Conservation (phyloP, 2,888 invertebrate species). For the Callosobruchus maculatus region DNA sequence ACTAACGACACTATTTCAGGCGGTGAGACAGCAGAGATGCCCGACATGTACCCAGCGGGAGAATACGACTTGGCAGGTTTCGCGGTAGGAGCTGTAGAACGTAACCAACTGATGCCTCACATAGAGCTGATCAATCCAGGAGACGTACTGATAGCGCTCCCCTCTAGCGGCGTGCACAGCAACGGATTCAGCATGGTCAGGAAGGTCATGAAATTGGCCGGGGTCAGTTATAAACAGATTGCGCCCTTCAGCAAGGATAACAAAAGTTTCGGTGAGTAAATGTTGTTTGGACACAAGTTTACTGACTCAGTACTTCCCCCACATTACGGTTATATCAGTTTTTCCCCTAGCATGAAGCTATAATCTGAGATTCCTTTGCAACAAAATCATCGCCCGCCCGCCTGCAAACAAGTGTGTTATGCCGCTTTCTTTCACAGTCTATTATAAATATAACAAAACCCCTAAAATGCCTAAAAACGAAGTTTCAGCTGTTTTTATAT, state of each 20-base stretch:
- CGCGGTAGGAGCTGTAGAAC: slow-evolving; percentile 89
- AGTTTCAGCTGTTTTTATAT: too few relatives aligned
- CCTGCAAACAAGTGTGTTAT: too few relatives aligned
- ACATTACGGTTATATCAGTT: too few relatives aligned
- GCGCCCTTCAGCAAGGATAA: slow-evolving; percentile 69
- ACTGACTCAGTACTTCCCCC: too few relatives aligned
- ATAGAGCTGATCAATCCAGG: slow-evolving; percentile 63
- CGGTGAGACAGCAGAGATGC: slow-evolving; percentile 98
- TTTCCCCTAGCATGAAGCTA: too few relatives aligned
- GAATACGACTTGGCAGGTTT: slow-evolving; percentile 97
- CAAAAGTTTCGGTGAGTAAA: slow-evolving; percentile 64
- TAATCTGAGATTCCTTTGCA: too few relatives aligned
- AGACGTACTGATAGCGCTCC: slow-evolving; percentile 80
- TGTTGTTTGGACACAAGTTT: background rate
- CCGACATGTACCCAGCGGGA: slow-evolving; percentile 81
- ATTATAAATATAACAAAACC: too few relatives aligned
- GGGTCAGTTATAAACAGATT: slow-evolving; percentile 62
- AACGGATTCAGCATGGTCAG: slow-evolving; percentile 91
- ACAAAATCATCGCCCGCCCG: too few relatives aligned
- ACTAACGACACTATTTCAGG: slow-evolving; percentile 53
- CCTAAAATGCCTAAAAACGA: too few relatives aligned
- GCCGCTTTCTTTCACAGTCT: too few relatives aligned
- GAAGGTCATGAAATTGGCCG: slow-evolving; percentile 66
- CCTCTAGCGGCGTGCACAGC: slow-evolving; percentile 90
- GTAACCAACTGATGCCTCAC: slow-evolving; percentile 65